A percentile compares a stretch with the other conserved stretches of the same genome.
phyloP scores from a whole-genome alignment of 2,888 invertebrate species.

The Ochlodes sylvanus region DNA sequence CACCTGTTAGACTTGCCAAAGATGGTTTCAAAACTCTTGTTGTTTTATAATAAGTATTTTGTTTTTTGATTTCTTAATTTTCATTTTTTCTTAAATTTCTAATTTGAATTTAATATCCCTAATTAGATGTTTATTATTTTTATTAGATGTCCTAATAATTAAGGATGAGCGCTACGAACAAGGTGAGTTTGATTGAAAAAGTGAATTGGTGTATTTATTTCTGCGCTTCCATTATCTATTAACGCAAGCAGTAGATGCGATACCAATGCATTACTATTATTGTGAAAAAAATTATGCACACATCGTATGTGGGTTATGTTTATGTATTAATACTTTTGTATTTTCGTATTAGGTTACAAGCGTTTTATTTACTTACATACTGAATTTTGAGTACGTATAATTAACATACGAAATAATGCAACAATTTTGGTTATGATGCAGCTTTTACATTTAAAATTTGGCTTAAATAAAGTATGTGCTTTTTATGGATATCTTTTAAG shows the following conservation, averaged over 20 bases:
- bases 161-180: constrained; percentile 6
- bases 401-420: constrained; percentile 20
- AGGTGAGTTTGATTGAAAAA: neutral
- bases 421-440: constrained; percentile 41
- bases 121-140: neutral
- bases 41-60: no score
- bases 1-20: no score
- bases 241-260: neutral
- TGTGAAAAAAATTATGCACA: neutral
- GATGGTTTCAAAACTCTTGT: no score
- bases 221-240: constrained; percentile 2
- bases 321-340: neutral
- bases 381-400: neutral
- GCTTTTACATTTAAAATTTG: constrained; percentile 38
- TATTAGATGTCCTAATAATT: constrained; percentile 13
- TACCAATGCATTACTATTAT: no score
- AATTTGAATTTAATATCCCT: neutral
- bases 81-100: neutral
- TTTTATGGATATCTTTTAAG: constrained; percentile 39
- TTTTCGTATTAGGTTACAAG: constrained; percentile 2
- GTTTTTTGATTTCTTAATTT: neutral
- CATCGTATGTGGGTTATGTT: constrained; percentile 4
- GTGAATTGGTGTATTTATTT: neutral
- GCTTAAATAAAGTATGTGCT: constrained; percentile 44
- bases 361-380: constrained; percentile 1